These are phyloP conservation scores for Empidonax traillii DNA, from an alignment of 2,113 vertebrate species.

Conservation along the genomic window DNA sequence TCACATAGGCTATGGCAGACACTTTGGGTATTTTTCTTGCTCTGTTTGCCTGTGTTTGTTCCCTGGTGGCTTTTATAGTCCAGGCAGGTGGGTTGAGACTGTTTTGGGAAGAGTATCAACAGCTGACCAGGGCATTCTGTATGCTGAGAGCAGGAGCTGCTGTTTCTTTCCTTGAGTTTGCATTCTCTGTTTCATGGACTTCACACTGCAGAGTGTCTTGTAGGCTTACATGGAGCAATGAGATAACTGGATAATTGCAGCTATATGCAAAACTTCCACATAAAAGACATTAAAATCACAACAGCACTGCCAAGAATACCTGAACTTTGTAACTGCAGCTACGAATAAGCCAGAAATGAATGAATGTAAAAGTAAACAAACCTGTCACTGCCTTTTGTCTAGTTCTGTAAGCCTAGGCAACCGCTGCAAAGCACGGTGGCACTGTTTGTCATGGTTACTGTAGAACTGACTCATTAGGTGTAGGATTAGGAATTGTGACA, in stretches of 20 bases:
- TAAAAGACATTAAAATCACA: not conserved
- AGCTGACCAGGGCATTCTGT: not conserved
- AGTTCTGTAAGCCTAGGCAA: not conserved
- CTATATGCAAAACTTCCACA: not conserved
- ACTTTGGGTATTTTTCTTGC: not conserved
- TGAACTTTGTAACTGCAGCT: not conserved
- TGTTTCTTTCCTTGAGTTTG: not conserved
- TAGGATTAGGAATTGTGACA: not conserved
- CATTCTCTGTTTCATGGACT: not conserved
- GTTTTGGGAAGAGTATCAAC: not conserved
- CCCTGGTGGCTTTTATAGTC: not conserved
- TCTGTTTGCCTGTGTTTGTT: not conserved
- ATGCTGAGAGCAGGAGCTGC: not conserved
- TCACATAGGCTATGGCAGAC: fast-evolving
- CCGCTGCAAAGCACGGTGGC: not conserved
- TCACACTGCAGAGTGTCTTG: not conserved
- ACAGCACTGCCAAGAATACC: not conserved
- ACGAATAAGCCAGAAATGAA: not conserved
- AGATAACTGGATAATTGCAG: not conserved
- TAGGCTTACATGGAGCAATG: not conserved
- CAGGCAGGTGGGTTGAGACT: not conserved
- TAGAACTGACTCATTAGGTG: not conserved
- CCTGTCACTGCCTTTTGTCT: not conserved
- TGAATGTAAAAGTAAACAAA: not conserved
- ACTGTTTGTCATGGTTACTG: not conserved